Base-by-base conservation (phyloP, 1,140 invertebrate genomes). In the Bilobella aurantiaca region DNA sequence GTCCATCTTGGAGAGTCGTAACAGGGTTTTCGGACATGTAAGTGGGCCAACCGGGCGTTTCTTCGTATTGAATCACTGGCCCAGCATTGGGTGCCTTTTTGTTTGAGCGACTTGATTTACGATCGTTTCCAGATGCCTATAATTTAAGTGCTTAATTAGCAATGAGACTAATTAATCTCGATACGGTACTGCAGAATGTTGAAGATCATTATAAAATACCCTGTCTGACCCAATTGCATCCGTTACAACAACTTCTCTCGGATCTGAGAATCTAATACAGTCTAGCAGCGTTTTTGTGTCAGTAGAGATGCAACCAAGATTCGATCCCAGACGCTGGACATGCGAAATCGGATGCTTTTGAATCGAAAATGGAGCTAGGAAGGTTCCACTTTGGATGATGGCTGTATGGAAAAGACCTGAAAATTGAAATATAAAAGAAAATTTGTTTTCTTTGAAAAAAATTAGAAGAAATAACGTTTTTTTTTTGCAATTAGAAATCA, bases 41-140 rank as follows among this genome's bases (percentile, higher is more conserved):
- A 8, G 32, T 56, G 31, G 68, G 68, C 64, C 68, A 69, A 1
- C 47, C 31, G 21, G 47, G 21, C 53, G 32, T 28, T 27, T 25
- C 34, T 37, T 63, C 66, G 1, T 21, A 30, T 70, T 70, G 69
- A 30, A 70, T 53, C 5, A 70, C 69, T 25, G 69, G 69, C 0
- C 69, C 69, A 57, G 69, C 62, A 67, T 70, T 70, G 27, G 69
- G 65, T 30, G 69, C 65, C 47, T 67, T 70, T 28, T 70, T 70
- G 34, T 67, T 62, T 23, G 60, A 64, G 47, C 69, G 27, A 16
- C 62, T 62, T 14, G 69, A 32, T 63, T 70, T 70, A 28, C 69
- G 18, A 25, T 66, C 68, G 14, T 23, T 53, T 3, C 57, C 62
- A 46, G 31, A 63, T 30, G 42, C 21, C 64, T 69, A 21, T n/a